Evolutionary conservation across 2,888 invertebrate genomes (phyloP).

Genomic region (Catocala fraxini): DNA sequence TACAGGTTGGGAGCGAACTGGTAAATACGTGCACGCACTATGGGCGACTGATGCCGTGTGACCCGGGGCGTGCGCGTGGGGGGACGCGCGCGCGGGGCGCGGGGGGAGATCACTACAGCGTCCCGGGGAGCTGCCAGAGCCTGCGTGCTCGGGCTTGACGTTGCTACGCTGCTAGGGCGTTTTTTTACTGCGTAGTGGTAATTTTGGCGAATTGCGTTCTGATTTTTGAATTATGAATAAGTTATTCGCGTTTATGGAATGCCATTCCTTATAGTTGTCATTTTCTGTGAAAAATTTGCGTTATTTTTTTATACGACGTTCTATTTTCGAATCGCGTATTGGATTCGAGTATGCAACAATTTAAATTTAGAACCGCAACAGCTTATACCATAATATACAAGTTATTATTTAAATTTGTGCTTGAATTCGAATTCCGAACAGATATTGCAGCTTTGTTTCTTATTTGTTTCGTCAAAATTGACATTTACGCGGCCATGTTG

Average conservation of each 20-base stretch:
- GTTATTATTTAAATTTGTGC: too few relatives aligned
- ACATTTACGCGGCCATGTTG: slow-evolving; percentile 8
- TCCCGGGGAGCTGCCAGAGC: slow-evolving; percentile 72
- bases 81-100: slow-evolving; percentile 56
- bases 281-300: not conserved
- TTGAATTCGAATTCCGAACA: not conserved
- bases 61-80: slow-evolving; percentile 54
- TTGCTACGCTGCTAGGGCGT: slow-evolving; percentile 45
- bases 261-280: not conserved
- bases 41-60: slow-evolving; percentile 69
- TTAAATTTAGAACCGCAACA: too few relatives aligned
- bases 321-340: slow-evolving; percentile 5
- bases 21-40: slow-evolving; percentile 55
- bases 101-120: slow-evolving; percentile 72
- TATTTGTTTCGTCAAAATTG: not conserved
- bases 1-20: slow-evolving; percentile 68
- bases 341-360: too few relatives aligned
- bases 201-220: slow-evolving; percentile 41
- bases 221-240: slow-evolving; percentile 31
- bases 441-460: not conserved
- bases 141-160: slow-evolving; percentile 64
- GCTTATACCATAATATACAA: too few relatives aligned
- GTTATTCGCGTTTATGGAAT: not conserved
- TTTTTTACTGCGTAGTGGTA: slow-evolving; percentile 40
- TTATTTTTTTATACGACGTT: not conserved